These are phyloP conservation scores for Protaetia brevitarsis DNA, from an alignment of 1,140 invertebrate species.

Conservation along the genomic window DNA sequence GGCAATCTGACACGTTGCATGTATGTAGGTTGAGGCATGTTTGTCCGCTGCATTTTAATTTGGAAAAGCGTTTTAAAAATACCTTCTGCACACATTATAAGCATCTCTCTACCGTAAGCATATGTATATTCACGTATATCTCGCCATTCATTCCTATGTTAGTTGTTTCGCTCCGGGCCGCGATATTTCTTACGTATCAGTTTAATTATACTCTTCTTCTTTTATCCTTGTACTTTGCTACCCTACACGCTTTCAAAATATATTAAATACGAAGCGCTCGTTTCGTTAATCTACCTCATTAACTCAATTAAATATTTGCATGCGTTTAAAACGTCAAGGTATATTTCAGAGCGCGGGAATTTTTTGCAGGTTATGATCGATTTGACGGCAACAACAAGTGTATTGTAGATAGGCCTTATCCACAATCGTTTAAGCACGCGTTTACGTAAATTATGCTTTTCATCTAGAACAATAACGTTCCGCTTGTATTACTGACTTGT, in stretches of 20 bases:
- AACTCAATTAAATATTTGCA: slow-evolving; percentile 6
- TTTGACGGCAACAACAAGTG: too few species aligned
- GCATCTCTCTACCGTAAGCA: not conserved
- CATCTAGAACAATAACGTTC: too few species aligned
- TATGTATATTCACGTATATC: not conserved
- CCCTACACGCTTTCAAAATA: not conserved
- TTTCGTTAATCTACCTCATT: slow-evolving; percentile 11
- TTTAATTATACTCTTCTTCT: not conserved
- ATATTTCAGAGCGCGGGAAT: too few species aligned
- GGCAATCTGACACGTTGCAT: slow-evolving; percentile 47
- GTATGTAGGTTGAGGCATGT: slow-evolving; percentile 47
- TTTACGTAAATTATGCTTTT: too few species aligned
- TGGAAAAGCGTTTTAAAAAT: slow-evolving; percentile 30
- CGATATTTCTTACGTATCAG: not conserved
- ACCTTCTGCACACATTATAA: not conserved
- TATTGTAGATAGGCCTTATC: too few species aligned
- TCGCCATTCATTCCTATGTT: not conserved
- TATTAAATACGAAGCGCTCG: not conserved
- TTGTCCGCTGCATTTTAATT: slow-evolving; percentile 47
- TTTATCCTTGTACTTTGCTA: not conserved
- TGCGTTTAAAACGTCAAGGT: too few species aligned
- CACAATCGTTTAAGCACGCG: too few species aligned
- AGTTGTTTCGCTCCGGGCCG: slow-evolving; percentile 1
- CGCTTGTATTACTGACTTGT: too few species aligned
- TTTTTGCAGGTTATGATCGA: too few species aligned